Evolutionary conservation across 2,797 vertebrate species (phyloP).

Genomic region (Megalops cyprinoides): DNA sequence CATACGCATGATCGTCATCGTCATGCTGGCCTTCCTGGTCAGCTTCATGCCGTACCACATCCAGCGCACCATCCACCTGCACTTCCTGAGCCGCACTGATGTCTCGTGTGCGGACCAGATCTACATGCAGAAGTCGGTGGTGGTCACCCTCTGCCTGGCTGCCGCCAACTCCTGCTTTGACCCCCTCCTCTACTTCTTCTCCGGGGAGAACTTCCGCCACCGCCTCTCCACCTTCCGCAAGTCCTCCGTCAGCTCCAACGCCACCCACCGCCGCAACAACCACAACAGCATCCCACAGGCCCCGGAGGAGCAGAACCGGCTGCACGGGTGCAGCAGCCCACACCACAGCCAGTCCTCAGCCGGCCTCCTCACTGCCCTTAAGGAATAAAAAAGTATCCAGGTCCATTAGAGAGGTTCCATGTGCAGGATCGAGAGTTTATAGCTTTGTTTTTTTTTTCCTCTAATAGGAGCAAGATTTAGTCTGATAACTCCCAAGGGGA

Average conservation of each 20-base stretch:
- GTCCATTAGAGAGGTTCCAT: neutral
- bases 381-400: neutral
- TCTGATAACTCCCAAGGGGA: too few relatives aligned
- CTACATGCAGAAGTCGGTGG: conserved; percentile 87
- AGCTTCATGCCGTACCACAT: conserved; percentile 93
- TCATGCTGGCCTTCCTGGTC: conserved; percentile 85
- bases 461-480: too few relatives aligned
- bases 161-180: conserved; percentile 94
- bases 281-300: neutral
- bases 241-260: conserved; percentile 36
- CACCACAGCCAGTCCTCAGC: neutral
- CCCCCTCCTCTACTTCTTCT: conserved; percentile 93
- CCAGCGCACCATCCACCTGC: conserved; percentile 86
- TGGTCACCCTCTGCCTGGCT: conserved; percentile 87
- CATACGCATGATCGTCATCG: conserved; percentile 88
- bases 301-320: conserved; percentile 27
- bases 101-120: conserved; percentile 64
- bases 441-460: neutral
- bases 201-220: conserved; percentile 85
- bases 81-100: conserved; percentile 54
- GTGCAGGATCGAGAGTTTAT: neutral
- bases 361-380: neutral
- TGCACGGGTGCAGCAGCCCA: conserved; percentile 26
- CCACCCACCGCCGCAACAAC: neutral
- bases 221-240: conserved; percentile 79